Base-by-base conservation (phyloP, 2,113 vertebrate species). In the Glaucomys volans region DNA sequence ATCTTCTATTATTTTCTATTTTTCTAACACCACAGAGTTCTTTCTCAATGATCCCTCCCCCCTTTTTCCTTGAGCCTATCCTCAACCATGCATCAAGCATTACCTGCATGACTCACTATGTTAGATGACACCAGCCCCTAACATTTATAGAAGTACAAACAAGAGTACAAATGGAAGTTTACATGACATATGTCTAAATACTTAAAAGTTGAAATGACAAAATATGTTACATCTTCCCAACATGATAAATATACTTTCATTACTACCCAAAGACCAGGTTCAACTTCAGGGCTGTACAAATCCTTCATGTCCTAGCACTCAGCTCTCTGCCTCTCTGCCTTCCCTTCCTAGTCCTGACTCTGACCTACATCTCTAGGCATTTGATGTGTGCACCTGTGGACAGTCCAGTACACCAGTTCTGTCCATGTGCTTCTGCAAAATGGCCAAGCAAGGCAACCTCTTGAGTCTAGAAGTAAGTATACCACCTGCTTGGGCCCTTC, bases 1-100 rank as follows among this genome's bases (percentile, higher is more conserved):
- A 2, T 71, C 22, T 93, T 81, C 52, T 71, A 52, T 77, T 94
- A 71, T 92, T 91, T 87, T 93, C 22, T 92, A 42, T 84, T 79
- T 59, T 35, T 57, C 35, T 72, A 81, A 42, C 81, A 26, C 35
- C 79, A 47, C 37, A 77, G 32, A 76, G 50, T 75, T 87, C 79
- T 83, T 93, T 80, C 57, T 87, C 24, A 90, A 44, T 84, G 77
- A 80, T 74, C 82, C 71, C 17, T 47, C 7, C 67, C 16, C 42
- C n/a, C 2, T 74, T 83, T 79, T 76, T 76, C 35, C 20, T 5
- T 92, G 26, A 87, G 12, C 83, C 62, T 81, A 9, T 72, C 35
- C 59, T 82, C 37, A 66, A 24, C 76, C 35, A 13, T 16, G 28
- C 44, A 82, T 57, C 69, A 92, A 74, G 32, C 1, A 42, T 32